A percentile compares a stretch with the other conserved stretches of the same genome.
Evolutionary conservation across 2,797 vertebrate species (phyloP).

Genomic region (Catharus ustulatus): DNA sequence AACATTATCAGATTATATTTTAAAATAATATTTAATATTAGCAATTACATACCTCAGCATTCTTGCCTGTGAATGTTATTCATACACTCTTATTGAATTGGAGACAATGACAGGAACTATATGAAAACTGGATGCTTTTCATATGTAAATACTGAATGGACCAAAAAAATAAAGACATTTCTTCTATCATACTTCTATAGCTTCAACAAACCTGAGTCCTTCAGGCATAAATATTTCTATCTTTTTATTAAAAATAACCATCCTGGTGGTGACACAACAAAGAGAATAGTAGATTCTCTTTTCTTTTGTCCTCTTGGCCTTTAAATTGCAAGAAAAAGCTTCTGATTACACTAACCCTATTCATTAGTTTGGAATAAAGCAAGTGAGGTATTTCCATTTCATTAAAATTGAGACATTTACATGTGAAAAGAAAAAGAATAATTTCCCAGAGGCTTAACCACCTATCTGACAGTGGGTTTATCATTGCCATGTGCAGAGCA

Average conservation of each 20-base stretch:
- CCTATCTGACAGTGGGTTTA: not conserved
- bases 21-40: not conserved
- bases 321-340: not conserved
- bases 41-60: not conserved
- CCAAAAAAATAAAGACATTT: not conserved
- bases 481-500: not conserved
- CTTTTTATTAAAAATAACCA: not conserved
- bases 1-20: not conserved
- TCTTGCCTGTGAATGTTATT: not conserved
- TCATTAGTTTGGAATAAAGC: constrained; percentile 7
- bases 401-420: not conserved
- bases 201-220: not conserved
- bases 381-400: not conserved
- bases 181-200: not conserved
- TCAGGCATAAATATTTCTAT: not conserved
- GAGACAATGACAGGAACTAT: not conserved
- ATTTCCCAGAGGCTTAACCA: not conserved
- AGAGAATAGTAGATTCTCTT: not conserved
- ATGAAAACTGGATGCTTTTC: not conserved
- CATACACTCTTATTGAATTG: not conserved
- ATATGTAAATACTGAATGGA: not conserved
- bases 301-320: not conserved
- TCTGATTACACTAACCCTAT: not conserved
- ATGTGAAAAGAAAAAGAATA: not conserved
- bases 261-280: not conserved